Base-by-base conservation (phyloP, 2,797 vertebrate species). In the Psittacula echo region DNA sequence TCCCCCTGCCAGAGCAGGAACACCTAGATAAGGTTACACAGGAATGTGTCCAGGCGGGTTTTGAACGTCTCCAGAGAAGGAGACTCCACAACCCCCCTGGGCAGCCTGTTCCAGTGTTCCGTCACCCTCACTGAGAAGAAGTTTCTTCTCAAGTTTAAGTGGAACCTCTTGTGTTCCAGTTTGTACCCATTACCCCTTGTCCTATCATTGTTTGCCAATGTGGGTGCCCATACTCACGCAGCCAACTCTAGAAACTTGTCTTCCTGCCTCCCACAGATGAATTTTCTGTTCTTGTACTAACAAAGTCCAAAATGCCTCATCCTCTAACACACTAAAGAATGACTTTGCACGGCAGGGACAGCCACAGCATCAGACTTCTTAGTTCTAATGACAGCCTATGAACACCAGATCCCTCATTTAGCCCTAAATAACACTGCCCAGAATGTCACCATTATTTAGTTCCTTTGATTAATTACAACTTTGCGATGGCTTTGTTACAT, bases 391-490 rank as follows among this genome's bases (percentile, higher is more conserved):
- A 96, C 93, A 96, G 84, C 42, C 71, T 77, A 77, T 26, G 85
- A 93, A 93, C 94, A 91, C 67, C 88, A 94, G 85, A 95, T 65
- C 80, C 65, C 88, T 60, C 75, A 93, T 66, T 89, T 82, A 94
- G 84, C 53, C 86, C 80, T 80, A 85, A 92, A 83, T 85, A 94
- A 96, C 72, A 77, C 42, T 85, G 86, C 81, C 83, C 90, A 94
- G 83, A 93, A 85, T 39, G 21, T 89, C 91, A 90, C 68, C 72
- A 79, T 92, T 92, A 95, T 89, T 96, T 94, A 93, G 71, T 62
- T 92, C 42, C 42, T 87, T 87, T 85, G 83, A 97, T 94, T 95
- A 95, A 94, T 95, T 93, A 94, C 88, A 75, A 85, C 61, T 81
- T 76, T 48, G 74, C 61, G 89, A 85, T 58, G 71, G 44, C 70